Evolutionary conservation across 2,888 invertebrate genomes (phyloP).

Genomic region (Apotomis betuletana): DNA sequence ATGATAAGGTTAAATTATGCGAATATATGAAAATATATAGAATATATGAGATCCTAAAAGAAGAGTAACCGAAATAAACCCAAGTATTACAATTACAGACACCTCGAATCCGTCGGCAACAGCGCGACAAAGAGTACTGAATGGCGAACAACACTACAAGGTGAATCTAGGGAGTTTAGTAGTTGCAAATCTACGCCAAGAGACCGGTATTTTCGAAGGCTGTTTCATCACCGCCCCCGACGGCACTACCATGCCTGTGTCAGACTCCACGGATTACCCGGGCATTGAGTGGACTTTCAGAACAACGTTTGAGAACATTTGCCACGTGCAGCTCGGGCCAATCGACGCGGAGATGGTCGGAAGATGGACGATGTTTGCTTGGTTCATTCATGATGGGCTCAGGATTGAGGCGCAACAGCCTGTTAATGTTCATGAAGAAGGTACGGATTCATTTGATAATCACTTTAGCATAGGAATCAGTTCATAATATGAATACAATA

Average conservation of each 20-base stretch:
- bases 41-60: too few relatives aligned
- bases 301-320: conserved; percentile 16
- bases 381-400: conserved; percentile 33
- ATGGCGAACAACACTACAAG: conserved; percentile 31
- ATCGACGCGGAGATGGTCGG: conserved; percentile 28
- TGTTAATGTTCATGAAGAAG: conserved; percentile 22
- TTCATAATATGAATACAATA: too few relatives aligned
- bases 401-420: conserved; percentile 35
- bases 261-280: conserved; percentile 25
- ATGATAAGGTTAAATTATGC: too few relatives aligned
- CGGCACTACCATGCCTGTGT: conserved; percentile 36
- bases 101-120: conserved; percentile 15
- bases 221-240: conserved; percentile 38
- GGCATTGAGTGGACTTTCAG: conserved; percentile 32
- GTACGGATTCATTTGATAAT: conserved; percentile 3
- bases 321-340: conserved; percentile 27
- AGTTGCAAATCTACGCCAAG: conserved; percentile 26
- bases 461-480: too few relatives aligned
- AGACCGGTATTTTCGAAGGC: conserved; percentile 32
- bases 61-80: background rate
- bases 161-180: conserved; percentile 17
- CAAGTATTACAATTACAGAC: conserved; percentile 15
- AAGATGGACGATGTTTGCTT: conserved; percentile 30
- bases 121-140: conserved; percentile 33
- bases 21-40: too few relatives aligned